phyloP scores from a whole-genome alignment of 2,888 invertebrate genomes.

The Yponomeuta cagnagella region DNA sequence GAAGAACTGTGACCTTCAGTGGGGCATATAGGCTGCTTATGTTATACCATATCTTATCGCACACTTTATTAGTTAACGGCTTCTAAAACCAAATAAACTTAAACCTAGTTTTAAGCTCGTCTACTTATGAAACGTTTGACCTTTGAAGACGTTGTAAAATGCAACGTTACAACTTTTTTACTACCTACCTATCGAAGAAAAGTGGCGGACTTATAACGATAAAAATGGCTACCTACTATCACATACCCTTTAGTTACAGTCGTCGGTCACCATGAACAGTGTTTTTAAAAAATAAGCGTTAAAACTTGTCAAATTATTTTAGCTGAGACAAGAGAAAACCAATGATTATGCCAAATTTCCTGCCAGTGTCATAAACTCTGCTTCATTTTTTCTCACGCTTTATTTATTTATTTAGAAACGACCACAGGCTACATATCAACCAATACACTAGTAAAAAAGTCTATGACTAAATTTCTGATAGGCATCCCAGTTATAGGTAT shows the following conservation, averaged over 20 bases:
- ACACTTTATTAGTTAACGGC: too few relatives aligned
- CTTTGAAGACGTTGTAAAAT: background rate
- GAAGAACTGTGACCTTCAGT: too few relatives aligned
- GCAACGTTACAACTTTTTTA: background rate
- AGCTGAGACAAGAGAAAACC: background rate
- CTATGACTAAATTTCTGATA: too few relatives aligned
- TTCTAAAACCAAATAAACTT: background rate
- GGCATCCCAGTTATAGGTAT: too few relatives aligned
- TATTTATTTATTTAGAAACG: too few relatives aligned
- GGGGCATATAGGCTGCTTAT: too few relatives aligned
- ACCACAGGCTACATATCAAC: too few relatives aligned
- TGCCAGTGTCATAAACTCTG: background rate
- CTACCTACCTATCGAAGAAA: background rate
- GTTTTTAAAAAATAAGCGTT: background rate
- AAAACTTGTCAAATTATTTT: background rate
- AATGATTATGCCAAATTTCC: background rate
- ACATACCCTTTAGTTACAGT: background rate
- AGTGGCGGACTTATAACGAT: background rate
- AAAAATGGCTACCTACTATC: background rate
- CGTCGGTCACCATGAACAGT: background rate
- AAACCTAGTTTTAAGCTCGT: too few relatives aligned
- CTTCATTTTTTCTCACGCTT: too few relatives aligned
- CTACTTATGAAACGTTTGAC: background rate
- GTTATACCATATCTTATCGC: too few relatives aligned
- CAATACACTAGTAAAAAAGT: too few relatives aligned